Conservation (phyloP, 1,140 invertebrate genomes). For the Trissolcus basalis region DNA sequence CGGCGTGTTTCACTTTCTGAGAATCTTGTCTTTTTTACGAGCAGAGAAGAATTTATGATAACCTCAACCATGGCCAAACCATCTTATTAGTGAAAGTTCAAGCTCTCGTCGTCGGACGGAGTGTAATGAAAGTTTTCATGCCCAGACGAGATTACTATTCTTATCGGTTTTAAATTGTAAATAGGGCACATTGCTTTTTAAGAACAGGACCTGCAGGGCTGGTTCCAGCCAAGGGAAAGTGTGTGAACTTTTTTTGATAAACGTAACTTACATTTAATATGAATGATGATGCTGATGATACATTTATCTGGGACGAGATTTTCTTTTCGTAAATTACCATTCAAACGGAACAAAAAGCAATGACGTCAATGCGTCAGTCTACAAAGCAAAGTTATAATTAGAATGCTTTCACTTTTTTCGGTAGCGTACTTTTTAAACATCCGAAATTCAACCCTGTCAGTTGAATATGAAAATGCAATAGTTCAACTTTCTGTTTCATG, state of each 20-base stretch:
- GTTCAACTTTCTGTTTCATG: too few relatives aligned
- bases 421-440: neutral
- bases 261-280: constrained; percentile 41
- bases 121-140: constrained; percentile 59
- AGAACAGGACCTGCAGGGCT: constrained; percentile 52
- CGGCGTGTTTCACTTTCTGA: constrained; percentile 56
- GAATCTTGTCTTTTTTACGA: constrained; percentile 55
- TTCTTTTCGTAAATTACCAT: constrained; percentile 36
- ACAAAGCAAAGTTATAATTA: constrained; percentile 13
- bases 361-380: constrained; percentile 2
- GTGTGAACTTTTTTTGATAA: constrained; percentile 45
- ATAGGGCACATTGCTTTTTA: constrained; percentile 52
- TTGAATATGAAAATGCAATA: too few relatives aligned
- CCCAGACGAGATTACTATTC: constrained; percentile 53
- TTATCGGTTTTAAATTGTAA: constrained; percentile 58
- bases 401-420: constrained; percentile 31
- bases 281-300: constrained; percentile 44
- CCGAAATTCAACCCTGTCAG: neutral
- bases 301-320: constrained; percentile 35
- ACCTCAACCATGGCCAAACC: constrained; percentile 52
- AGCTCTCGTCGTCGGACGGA: constrained; percentile 43
- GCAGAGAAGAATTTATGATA: constrained; percentile 56
- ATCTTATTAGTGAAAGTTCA: constrained; percentile 60
- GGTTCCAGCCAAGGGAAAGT: constrained; percentile 41
- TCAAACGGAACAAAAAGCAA: constrained; percentile 22